Evolutionary conservation across 2,113 vertebrate genomes (phyloP), one percentile per base, ranked within the genome.

Genomic region (Planiliza haematocheilus): DNA sequence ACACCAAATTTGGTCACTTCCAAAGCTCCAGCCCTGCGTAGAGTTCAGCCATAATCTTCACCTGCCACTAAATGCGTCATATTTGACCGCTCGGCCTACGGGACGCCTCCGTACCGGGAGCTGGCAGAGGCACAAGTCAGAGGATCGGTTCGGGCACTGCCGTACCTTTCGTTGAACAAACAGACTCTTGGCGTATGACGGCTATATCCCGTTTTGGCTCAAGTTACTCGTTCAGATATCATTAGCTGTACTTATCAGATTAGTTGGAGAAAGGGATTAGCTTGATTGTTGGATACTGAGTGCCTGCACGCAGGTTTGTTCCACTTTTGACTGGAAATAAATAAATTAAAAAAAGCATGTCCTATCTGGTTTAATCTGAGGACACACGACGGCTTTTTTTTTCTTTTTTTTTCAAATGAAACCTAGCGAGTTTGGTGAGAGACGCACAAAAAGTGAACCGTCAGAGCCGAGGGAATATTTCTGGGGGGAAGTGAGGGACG

Each of bases 101-200:
- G 48, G 58, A 81, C 38, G 68, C 86, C 76, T 83, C 71, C 80
- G 74, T 74, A 60, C n/a, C 4, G 69, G 85, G 83, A 83, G 77
- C 48, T 90, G 90, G 88, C 83, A 81, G 72, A 73, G 70, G 68
- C 70, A 85, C 86, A 86, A 89, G 82, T 84, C 84, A 78, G 77
- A 52, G 68, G 75, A 86, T 77, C 85, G 86, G 87, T 88, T 90
- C 78, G 74, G n/a, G 76, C 66, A 55, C 76, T 48, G 79, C 74
- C 37, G 62, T 69, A 85, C 77, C 64, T 81, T 77, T 39, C 64
- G 72, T n/a, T n/a, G 57, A 41, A 72, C 62, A 56, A 74, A 67
- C 56, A 36, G 38, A 37, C 57, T 53, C 48, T 11, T 42, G 57
- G 37, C 61, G 46, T 50, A 41, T 48, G 64, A 83, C 79, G 76